Evolutionary conservation across 2,888 invertebrate genomes (phyloP).

Genomic region (Onchidella celtica): DNA sequence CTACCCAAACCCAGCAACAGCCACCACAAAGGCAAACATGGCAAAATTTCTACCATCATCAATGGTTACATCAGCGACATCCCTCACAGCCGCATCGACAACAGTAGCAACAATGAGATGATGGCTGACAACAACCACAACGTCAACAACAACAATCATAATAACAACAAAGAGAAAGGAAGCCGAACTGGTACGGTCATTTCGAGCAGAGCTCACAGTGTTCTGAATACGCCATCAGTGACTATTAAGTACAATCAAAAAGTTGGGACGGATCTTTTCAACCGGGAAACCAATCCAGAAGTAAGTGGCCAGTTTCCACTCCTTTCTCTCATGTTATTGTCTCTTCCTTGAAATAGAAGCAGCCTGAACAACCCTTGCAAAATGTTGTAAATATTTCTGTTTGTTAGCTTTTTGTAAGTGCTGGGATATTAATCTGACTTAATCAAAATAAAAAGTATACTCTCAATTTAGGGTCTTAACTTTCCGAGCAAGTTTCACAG

Average conservation of each 20-base stretch:
- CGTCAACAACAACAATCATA: not conserved
- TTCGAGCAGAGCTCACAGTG: conserved; percentile 32
- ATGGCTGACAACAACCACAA: no score
- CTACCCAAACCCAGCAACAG: not conserved
- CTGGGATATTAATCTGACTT: not conserved
- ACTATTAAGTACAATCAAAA: conserved; percentile 51
- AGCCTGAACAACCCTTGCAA: no score
- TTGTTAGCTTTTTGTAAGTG: no score
- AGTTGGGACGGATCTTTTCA: conserved; percentile 42
- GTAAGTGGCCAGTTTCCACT: conserved; percentile 8
- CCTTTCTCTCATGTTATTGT: not conserved
- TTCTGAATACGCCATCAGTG: conserved; percentile 35
- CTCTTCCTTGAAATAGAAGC: no score
- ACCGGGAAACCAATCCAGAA: conserved; percentile 48
- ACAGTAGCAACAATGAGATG: no score
- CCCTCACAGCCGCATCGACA: not conserved
- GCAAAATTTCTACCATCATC: not conserved
- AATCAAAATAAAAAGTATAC: not conserved
- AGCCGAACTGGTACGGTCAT: not conserved
- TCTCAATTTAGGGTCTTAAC: not conserved
- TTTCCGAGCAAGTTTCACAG: not conserved
- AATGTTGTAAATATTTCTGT: no score
- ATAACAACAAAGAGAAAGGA: not conserved
- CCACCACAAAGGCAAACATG: not conserved
- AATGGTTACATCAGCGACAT: not conserved